Evolutionary conservation across 1,140 invertebrate genomes (phyloP).

Genomic region (Drosophila albomicans): DNA sequence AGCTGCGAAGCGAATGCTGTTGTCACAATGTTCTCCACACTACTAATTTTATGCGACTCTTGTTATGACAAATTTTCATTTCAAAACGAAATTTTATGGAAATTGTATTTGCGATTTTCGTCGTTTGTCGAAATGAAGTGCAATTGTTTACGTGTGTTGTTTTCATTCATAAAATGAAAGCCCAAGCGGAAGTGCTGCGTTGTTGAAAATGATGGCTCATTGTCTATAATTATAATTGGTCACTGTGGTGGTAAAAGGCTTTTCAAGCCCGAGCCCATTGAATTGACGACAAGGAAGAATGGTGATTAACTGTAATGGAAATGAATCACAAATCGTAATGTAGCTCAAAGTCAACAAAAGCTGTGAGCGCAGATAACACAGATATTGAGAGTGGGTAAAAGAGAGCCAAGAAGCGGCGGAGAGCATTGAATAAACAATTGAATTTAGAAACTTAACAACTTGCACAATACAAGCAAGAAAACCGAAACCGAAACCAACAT

Average conservation of each 20-base stretch:
- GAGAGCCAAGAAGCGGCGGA: not conserved
- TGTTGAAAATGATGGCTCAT: constrained; percentile 67
- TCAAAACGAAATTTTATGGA: constrained; percentile 3
- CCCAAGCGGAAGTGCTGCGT: constrained; percentile 58
- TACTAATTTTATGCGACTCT: not conserved
- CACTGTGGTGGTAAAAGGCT: constrained; percentile 16
- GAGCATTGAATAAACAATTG: constrained; percentile 57
- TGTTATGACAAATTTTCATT: not conserved
- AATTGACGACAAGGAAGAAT: constrained; percentile 48
- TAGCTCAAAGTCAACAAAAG: constrained; percentile 55
- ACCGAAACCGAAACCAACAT: not conserved
- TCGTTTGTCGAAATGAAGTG: constrained; percentile 55
- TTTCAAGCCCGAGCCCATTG: constrained; percentile 18
- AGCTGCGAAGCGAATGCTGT: not conserved
- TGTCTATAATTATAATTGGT: constrained; percentile 71
- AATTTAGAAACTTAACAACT: constrained; percentile 57
- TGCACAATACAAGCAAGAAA: constrained; percentile 51
- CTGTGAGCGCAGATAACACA: constrained; percentile 21
- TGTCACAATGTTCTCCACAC: not conserved
- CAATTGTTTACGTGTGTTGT: constrained; percentile 10
- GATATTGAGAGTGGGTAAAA: constrained; percentile 2
- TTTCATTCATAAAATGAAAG: constrained; percentile 69
- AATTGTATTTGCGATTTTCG: constrained; percentile 49
- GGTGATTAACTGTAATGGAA: constrained; percentile 74
- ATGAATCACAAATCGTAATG: constrained; percentile 71